Conservation (phyloP, 2,888 invertebrate species). For the Protula sp. region DNA sequence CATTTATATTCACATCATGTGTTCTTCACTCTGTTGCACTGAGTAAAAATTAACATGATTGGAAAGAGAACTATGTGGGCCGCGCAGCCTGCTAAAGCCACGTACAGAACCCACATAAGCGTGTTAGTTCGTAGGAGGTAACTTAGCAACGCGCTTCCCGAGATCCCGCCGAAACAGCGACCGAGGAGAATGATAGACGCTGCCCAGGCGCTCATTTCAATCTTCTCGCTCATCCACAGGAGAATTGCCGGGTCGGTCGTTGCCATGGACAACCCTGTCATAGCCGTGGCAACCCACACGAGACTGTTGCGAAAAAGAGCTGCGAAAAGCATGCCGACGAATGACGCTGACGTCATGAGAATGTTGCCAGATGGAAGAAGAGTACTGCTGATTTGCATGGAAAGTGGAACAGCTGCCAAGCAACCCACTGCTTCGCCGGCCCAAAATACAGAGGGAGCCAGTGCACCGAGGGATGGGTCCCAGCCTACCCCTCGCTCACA, state of each 20-base stretch:
- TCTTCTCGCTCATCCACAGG: background rate
- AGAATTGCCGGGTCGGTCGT: background rate
- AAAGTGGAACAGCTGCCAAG: background rate
- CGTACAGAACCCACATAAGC: background rate
- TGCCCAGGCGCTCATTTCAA: background rate
- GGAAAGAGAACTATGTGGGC: background rate
- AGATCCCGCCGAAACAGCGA: background rate
- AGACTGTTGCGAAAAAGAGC: background rate
- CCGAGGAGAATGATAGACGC: background rate
- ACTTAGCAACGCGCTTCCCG: background rate
- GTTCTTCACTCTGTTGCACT: no score
- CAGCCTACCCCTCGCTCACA: background rate
- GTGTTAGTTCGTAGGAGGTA: background rate
- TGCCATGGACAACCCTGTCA: background rate
- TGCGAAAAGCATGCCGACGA: background rate
- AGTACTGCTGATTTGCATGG: background rate
- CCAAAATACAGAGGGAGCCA: background rate
- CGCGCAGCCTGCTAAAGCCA: background rate
- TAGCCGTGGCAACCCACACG: background rate
- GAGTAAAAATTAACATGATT: no score
- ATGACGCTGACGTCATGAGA: background rate
- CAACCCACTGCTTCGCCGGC: background rate
- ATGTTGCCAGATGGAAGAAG: background rate
- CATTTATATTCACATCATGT: no score
- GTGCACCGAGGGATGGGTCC: background rate